Percentiles rank a stretch among this genome's conserved stretches.
Conservation (phyloP, 1,140 invertebrate species). For the Pissodes strobi region DNA sequence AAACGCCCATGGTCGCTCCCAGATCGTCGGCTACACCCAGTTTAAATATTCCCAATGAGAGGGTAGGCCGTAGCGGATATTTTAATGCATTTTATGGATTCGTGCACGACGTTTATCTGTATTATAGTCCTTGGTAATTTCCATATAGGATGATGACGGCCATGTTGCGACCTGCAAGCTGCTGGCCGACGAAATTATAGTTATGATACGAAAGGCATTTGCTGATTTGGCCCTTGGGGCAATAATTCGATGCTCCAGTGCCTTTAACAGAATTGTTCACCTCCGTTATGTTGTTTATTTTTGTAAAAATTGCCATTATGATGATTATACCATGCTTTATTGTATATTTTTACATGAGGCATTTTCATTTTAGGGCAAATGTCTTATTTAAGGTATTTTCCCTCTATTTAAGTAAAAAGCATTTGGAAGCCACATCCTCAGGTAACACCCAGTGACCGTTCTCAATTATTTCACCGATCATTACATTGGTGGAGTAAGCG, state of each 20-base stretch:
- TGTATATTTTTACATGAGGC: too few relatives aligned
- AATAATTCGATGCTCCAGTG: slow-evolving; percentile 23
- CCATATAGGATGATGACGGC: slow-evolving; percentile 45
- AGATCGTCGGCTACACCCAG: slow-evolving; percentile 37
- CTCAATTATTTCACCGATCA: too few relatives aligned
- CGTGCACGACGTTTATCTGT: slow-evolving; percentile 44
- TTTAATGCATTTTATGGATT: slow-evolving; percentile 45
- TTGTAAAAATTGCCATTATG: background rate
- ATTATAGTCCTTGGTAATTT: slow-evolving; percentile 44
- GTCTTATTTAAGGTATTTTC: too few relatives aligned
- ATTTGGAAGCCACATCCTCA: too few relatives aligned
- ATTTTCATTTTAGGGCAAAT: too few relatives aligned
- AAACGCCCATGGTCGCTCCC: slow-evolving; percentile 35
- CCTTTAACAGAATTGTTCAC: slow-evolving; percentile 15
- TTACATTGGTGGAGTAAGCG: too few relatives aligned
- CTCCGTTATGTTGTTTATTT: slow-evolving; percentile 8
- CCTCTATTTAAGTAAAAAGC: too few relatives aligned
- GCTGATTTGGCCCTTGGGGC: slow-evolving; percentile 33
- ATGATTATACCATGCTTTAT: too few relatives aligned
- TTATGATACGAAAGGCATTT: slow-evolving; percentile 37
- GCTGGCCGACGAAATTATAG: slow-evolving; percentile 41
- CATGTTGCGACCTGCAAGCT: slow-evolving; percentile 40
- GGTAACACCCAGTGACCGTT: too few relatives aligned
- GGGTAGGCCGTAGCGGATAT: slow-evolving; percentile 35
- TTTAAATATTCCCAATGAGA: slow-evolving; percentile 45